These are phyloP conservation scores for Mylabris sibirica DNA, from an alignment of 2,888 invertebrate species.

Conservation along the genomic window DNA sequence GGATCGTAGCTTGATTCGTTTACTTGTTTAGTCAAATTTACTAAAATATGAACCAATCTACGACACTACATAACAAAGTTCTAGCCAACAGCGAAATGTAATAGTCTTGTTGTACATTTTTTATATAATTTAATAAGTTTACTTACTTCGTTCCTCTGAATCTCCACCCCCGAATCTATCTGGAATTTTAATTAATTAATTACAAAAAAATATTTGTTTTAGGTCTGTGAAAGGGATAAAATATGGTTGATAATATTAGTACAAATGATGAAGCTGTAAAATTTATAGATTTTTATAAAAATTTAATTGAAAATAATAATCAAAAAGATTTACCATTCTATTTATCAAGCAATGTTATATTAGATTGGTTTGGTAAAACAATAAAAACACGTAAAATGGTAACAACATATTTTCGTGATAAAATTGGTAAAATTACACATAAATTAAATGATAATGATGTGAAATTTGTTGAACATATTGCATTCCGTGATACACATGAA, in stretches of 20 bases:
- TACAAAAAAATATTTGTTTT: constrained; percentile 38
- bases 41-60: too few species aligned
- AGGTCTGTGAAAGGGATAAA: constrained; percentile 6
- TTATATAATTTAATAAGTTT: constrained; percentile 9
- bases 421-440: constrained; percentile 57
- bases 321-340: constrained; percentile 42
- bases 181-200: constrained; percentile 30
- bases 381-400: constrained; percentile 68
- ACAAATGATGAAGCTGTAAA: constrained; percentile 50
- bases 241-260: constrained; percentile 42
- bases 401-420: constrained; percentile 65
- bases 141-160: constrained; percentile 52
- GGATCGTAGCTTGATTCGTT: too few species aligned
- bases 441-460: constrained; percentile 43
- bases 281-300: constrained; percentile 55
- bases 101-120: too few species aligned
- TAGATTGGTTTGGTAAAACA: constrained; percentile 73
- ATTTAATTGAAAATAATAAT: constrained; percentile 57
- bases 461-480: constrained; percentile 52
- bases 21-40: too few species aligned
- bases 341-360: constrained; percentile 57
- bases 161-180: constrained; percentile 54
- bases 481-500: constrained; percentile 54
- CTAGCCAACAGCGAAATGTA: too few species aligned
- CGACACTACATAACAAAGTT: too few species aligned